phyloP scores from a whole-genome alignment of 2,797 vertebrate genomes.

The Threskiornis aethiopicus region DNA sequence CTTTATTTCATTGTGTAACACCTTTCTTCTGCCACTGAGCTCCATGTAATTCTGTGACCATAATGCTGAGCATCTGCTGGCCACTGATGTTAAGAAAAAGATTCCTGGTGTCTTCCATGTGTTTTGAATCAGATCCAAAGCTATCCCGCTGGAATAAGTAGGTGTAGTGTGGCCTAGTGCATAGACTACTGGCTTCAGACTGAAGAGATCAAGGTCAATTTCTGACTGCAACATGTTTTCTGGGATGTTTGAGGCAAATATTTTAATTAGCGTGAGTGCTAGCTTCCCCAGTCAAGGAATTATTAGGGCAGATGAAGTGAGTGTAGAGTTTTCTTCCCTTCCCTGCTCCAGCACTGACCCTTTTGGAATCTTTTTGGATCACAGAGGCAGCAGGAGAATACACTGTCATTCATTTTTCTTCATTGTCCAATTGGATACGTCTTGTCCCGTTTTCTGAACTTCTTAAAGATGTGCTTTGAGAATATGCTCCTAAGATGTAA shows the following conservation, averaged over 20 bases:
- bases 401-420: background rate
- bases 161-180: background rate
- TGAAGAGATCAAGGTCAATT: background rate
- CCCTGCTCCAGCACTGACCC: rapidly evolving
- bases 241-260: background rate
- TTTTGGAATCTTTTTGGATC: background rate
- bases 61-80: background rate
- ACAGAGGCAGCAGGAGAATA: background rate
- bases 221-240: background rate
- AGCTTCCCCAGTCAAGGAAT: background rate
- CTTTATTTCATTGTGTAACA: background rate
- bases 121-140: background rate
- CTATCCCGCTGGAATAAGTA: rapidly evolving
- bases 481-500: background rate
- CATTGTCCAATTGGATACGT: background rate
- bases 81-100: background rate
- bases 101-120: background rate
- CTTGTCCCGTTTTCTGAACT: background rate
- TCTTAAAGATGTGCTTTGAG: background rate
- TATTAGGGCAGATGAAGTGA: background rate
- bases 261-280: background rate
- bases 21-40: background rate
- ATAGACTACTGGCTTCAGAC: background rate
- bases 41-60: background rate
- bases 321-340: background rate